phyloP scores from a whole-genome alignment of 2,113 vertebrate species.

The Triplophysa siluroides region DNA sequence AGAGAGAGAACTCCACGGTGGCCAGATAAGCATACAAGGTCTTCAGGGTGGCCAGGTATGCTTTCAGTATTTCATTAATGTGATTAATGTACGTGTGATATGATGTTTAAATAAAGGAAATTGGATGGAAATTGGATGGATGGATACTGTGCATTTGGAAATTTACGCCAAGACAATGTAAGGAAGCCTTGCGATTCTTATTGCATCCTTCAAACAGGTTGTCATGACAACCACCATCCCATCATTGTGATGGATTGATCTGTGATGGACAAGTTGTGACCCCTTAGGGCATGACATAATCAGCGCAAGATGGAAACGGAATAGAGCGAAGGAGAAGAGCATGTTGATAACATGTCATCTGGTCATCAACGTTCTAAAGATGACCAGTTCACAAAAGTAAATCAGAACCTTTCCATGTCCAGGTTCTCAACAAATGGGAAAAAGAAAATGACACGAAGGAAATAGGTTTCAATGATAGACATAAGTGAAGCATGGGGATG shows the following conservation, averaged over 20 bases:
- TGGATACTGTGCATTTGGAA: conserved; percentile 1
- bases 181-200: background rate
- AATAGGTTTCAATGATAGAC: conserved; percentile 2
- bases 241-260: conserved; percentile 45
- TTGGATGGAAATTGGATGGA: background rate
- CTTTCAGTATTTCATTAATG: background rate
- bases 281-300: conserved; percentile 42
- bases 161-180: background rate
- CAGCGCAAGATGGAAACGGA: conserved; percentile 32
- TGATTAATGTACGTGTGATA: conserved; percentile 12
- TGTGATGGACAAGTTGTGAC: conserved; percentile 44
- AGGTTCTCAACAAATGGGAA: background rate
- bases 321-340: conserved; percentile 5
- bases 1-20: conserved; percentile 26
- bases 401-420: background rate
- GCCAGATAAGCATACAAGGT: conserved; percentile 15
- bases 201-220: conserved; percentile 29
- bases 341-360: conserved; percentile 10
- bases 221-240: conserved; percentile 41
- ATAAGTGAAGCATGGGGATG: background rate
- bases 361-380: background rate
- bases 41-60: background rate
- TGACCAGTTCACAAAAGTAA: conserved; percentile 23
- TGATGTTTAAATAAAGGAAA: background rate
- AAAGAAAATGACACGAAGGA: background rate